Conservation (phyloP, 2,113 vertebrate species). For the Psettodes erumei region DNA sequence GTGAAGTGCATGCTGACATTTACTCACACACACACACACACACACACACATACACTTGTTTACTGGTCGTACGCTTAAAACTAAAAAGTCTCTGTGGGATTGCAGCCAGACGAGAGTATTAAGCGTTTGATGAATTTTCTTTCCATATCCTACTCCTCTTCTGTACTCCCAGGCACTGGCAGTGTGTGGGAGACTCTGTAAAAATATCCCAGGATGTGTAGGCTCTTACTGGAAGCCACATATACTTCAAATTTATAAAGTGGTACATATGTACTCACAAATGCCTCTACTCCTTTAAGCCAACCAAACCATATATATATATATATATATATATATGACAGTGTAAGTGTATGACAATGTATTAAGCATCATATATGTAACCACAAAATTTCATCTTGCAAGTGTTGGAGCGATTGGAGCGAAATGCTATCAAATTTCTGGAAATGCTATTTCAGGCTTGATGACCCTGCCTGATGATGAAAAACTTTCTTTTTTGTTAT, state of each 20-base stretch:
- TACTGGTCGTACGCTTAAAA: conserved; percentile 46
- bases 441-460: conserved; percentile 5
- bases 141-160: conserved; percentile 52
- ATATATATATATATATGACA: too few relatives aligned
- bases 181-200: conserved; percentile 68
- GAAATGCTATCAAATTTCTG: conserved; percentile 12
- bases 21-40: conserved; percentile 3
- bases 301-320: conserved; percentile 18
- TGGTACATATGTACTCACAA: conserved; percentile 29
- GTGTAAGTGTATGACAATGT: not conserved
- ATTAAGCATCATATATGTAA: too few relatives aligned
- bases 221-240: conserved; percentile 59
- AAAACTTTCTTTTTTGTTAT: not conserved
- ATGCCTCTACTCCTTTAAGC: conserved; percentile 26
- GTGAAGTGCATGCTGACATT: conserved; percentile 16
- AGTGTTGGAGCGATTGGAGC: conserved; percentile 11
- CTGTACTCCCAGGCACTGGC: conserved; percentile 56
- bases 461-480: conserved; percentile 16
- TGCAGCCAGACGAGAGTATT: conserved; percentile 58
- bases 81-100: conserved; percentile 56
- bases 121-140: conserved; percentile 61
- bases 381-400: too few relatives aligned
- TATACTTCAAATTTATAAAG: conserved; percentile 41
- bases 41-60: conserved; percentile 27
- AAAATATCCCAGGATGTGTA: conserved; percentile 63